phyloP scores from a whole-genome alignment of 2,797 vertebrate species.

The Gymnoscopelus braueri region DNA sequence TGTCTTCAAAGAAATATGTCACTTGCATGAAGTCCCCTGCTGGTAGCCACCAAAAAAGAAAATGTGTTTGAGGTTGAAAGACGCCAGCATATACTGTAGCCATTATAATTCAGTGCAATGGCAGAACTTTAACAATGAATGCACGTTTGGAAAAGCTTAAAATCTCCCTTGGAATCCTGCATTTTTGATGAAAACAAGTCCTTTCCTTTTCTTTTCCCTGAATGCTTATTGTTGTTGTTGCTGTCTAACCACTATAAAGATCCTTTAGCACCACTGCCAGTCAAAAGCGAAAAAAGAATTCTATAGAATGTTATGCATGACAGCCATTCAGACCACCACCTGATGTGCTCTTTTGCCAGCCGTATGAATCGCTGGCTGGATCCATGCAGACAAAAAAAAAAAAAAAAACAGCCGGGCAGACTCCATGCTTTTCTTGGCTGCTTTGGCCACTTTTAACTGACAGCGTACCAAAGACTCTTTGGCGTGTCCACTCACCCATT shows the following conservation, averaged over 20 bases:
- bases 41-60: slow-evolving; percentile 3
- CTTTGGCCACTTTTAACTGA: slow-evolving; percentile 63
- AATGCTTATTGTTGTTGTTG: too few species aligned
- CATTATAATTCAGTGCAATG: slow-evolving; percentile 59
- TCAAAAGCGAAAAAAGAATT: too few species aligned
- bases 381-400: slow-evolving; percentile 48
- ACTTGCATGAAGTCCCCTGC: slow-evolving; percentile 41
- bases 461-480: slow-evolving; percentile 71
- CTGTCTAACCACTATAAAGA: too few species aligned
- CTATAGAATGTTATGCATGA: slow-evolving; percentile 29
- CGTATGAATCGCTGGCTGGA: slow-evolving; percentile 51
- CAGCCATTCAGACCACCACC: slow-evolving; percentile 43
- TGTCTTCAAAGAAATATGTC: slow-evolving; percentile 43
- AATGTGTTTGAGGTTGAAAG: too few species aligned
- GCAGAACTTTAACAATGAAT: slow-evolving; percentile 53
- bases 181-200: too few species aligned
- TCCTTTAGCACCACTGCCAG: too few species aligned
- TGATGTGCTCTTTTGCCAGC: slow-evolving; percentile 48
- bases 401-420: slow-evolving; percentile 51
- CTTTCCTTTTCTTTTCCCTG: too few species aligned
- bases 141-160: slow-evolving; percentile 48
- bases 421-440: slow-evolving; percentile 44
- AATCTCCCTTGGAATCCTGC: slow-evolving; percentile 1
- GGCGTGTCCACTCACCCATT: slow-evolving; percentile 74
- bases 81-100: background rate